These are phyloP conservation scores for Chaetops frenatus DNA, from an alignment of 2,113 vertebrate species.

Conservation along the genomic window DNA sequence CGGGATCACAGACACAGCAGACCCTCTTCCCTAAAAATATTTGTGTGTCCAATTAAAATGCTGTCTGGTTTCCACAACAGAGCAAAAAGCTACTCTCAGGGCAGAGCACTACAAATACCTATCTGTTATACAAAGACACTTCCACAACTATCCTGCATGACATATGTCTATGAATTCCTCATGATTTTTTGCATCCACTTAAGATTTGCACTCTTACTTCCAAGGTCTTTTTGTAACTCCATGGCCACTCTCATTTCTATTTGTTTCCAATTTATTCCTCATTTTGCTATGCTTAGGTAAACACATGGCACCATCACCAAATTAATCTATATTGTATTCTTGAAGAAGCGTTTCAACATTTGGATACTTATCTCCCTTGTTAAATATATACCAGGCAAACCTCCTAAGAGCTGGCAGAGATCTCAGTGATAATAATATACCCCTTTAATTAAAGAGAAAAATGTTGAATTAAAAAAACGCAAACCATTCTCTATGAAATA, in stretches of 20 bases:
- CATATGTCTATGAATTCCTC: neutral
- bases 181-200: neutral
- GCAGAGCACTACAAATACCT: neutral
- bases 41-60: neutral
- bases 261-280: neutral
- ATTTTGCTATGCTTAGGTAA: neutral
- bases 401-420: neutral
- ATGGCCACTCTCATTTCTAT: neutral
- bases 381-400: neutral
- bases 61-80: neutral
- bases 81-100: neutral
- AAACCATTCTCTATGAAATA: neutral
- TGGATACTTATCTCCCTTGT: neutral
- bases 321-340: neutral
- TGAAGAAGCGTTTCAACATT: neutral
- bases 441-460: neutral
- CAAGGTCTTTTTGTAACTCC: neutral
- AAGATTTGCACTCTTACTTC: neutral
- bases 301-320: neutral
- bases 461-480: neutral
- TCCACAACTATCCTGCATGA: neutral
- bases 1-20: neutral
- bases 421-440: neutral
- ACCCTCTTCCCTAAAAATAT: neutral
- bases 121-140: neutral